Evolutionary conservation across 2,888 invertebrate species (phyloP).

Genomic region (Gastrophysa polygoni): DNA sequence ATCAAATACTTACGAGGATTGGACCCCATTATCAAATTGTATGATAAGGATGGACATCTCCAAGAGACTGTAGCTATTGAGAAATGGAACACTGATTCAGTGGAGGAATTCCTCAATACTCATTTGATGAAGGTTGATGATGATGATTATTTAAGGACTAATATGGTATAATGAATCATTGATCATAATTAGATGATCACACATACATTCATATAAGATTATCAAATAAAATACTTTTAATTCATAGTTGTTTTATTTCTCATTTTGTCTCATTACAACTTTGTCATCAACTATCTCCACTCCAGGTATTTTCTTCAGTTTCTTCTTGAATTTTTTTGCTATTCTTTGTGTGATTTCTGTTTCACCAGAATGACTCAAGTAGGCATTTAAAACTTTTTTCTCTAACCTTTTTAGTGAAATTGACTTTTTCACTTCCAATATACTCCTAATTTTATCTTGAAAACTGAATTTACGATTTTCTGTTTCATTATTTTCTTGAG

Average conservation of each 20-base stretch:
- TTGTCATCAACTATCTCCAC: constrained; percentile 68
- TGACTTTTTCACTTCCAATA: constrained; percentile 63
- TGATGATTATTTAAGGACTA: constrained; percentile 67
- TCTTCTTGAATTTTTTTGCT: constrained; percentile 73
- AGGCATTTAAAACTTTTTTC: constrained; percentile 76
- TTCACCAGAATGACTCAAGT: constrained; percentile 58
- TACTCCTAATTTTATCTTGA: constrained; percentile 43
- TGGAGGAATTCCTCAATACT: constrained; percentile 93
- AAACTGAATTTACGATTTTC: constrained; percentile 41
- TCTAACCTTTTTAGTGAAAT: constrained; percentile 74
- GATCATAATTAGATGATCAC: neutral
- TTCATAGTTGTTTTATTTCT: neutral
- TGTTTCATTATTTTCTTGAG: constrained; percentile 11
- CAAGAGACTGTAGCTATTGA: constrained; percentile 93
- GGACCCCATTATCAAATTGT: constrained; percentile 91
- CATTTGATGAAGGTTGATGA: constrained; percentile 71
- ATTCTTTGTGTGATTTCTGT: constrained; percentile 67
- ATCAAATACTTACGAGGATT: constrained; percentile 93
- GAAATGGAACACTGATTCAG: constrained; percentile 98
- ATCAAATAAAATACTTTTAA: no score
- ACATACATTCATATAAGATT: no score
- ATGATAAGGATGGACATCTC: constrained; percentile 83
- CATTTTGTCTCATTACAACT: constrained; percentile 26
- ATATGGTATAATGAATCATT: constrained; percentile 59
- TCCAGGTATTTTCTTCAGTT: constrained; percentile 70